These are phyloP conservation scores for Steinernema khuongi DNA, from an alignment of 1,140 invertebrate genomes.

Conservation along the genomic window DNA sequence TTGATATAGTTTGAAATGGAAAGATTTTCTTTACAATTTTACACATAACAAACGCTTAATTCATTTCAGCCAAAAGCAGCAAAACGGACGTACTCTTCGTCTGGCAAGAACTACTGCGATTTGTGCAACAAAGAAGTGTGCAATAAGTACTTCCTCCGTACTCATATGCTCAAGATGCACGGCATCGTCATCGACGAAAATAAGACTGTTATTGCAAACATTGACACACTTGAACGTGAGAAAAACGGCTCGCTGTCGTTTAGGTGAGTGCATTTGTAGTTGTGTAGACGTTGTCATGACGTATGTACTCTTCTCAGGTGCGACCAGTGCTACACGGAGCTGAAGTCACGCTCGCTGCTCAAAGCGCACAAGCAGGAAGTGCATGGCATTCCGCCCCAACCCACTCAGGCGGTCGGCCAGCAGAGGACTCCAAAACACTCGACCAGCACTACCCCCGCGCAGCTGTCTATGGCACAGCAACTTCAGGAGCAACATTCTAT, in stretches of 20 bases:
- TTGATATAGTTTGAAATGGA: no score
- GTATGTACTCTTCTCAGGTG: slow-evolving; percentile 43
- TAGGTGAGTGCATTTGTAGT: slow-evolving; percentile 32
- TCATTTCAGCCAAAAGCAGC: slow-evolving; percentile 21
- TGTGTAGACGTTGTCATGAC: not conserved
- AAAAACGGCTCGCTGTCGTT: slow-evolving; percentile 45
- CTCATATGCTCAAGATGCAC: slow-evolving; percentile 98
- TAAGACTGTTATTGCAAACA: slow-evolving; percentile 57
- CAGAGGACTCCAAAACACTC: slow-evolving; percentile 22
- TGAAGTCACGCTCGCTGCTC: slow-evolving; percentile 43
- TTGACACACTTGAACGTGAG: slow-evolving; percentile 54
- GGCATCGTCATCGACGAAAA: slow-evolving; percentile 76
- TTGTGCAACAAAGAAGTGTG: slow-evolving; percentile 98
- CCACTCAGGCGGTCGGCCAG: slow-evolving; percentile 15
- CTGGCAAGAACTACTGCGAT: slow-evolving; percentile 80
- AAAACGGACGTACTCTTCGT: slow-evolving; percentile 62
- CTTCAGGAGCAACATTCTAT: not conserved
- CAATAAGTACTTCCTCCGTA: slow-evolving; percentile 99
- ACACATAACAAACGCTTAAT: no score
- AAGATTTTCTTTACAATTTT: not conserved
- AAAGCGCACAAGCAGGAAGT: slow-evolving; percentile 47
- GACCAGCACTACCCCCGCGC: slow-evolving; percentile 15
- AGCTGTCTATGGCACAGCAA: not conserved
- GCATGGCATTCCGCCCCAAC: slow-evolving; percentile 43
- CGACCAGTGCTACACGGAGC: slow-evolving; percentile 45